Conservation (phyloP, 2,797 vertebrate species). For the Catharus ustulatus region DNA sequence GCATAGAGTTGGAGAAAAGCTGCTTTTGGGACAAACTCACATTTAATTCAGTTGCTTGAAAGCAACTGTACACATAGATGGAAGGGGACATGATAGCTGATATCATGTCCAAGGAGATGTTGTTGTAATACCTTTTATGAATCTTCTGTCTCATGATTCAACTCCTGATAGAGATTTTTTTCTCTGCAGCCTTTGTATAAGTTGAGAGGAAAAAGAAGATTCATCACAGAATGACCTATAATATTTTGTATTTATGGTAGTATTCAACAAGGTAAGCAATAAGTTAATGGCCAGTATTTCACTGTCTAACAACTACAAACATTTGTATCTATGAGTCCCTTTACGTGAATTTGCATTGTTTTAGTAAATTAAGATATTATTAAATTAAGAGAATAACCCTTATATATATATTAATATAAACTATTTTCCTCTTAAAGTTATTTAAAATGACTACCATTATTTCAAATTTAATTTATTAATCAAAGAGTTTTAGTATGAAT, state of each 20-base stretch:
- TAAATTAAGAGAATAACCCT: neutral
- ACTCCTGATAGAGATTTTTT: neutral
- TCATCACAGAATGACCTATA: neutral
- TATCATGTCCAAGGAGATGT: neutral
- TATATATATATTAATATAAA: neutral
- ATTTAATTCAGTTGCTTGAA: neutral
- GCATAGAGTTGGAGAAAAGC: neutral
- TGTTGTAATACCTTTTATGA: neutral
- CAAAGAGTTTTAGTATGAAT: neutral
- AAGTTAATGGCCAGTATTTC: neutral
- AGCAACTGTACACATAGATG: neutral
- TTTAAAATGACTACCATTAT: neutral
- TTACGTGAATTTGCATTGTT: neutral
- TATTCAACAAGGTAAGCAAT: neutral
- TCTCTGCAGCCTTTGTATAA: neutral
- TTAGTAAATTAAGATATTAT: neutral
- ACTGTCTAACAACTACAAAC: neutral
- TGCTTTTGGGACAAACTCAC: neutral
- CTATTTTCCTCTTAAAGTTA: neutral
- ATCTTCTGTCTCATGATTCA: neutral
- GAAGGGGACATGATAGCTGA: neutral
- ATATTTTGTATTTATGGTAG: neutral
- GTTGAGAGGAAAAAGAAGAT: neutral
- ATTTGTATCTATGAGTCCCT: neutral
- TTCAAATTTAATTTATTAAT: neutral